Percentiles rank a stretch among this genome's conserved stretches.
Conservation (phyloP, 2,113 vertebrate species). For the Pygoscelis antarcticus region DNA sequence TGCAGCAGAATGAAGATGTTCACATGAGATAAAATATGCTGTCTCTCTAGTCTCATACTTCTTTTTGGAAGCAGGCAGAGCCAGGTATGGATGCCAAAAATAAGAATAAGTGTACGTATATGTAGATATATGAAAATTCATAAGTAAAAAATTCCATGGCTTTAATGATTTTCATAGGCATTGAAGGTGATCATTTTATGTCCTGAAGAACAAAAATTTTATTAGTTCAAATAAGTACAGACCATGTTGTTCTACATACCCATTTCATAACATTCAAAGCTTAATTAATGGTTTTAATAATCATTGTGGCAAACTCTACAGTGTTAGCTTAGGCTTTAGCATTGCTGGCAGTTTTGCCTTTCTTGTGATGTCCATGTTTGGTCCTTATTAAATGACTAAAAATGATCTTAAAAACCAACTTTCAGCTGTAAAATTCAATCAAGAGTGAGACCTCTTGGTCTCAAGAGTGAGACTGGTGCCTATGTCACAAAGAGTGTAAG, state of each 20-base stretch:
- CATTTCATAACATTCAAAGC: neutral
- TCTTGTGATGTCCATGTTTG: neutral
- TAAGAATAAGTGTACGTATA: neutral
- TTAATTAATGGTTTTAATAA: neutral
- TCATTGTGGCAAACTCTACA: neutral
- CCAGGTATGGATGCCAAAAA: neutral
- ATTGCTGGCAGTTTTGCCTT: neutral
- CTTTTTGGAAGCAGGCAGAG: neutral
- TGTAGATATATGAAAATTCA: neutral
- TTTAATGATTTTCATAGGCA: neutral
- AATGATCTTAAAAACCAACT: neutral
- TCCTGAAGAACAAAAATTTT: neutral
- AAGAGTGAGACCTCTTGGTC: neutral
- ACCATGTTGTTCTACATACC: neutral
- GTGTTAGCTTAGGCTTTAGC: neutral
- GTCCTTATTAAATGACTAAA: neutral
- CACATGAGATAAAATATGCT: neutral
- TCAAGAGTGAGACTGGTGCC: neutral
- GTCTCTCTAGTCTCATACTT: neutral
- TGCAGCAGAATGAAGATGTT: neutral
- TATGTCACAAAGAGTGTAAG: neutral
- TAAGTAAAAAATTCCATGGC: neutral
- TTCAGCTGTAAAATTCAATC: neutral
- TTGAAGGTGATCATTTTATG: neutral
- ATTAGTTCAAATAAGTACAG: neutral